Percentiles rank a stretch among this genome's conserved stretches.
Evolutionary conservation across 1,140 invertebrate species (phyloP).

Genomic region (Lethocerus indicus): DNA sequence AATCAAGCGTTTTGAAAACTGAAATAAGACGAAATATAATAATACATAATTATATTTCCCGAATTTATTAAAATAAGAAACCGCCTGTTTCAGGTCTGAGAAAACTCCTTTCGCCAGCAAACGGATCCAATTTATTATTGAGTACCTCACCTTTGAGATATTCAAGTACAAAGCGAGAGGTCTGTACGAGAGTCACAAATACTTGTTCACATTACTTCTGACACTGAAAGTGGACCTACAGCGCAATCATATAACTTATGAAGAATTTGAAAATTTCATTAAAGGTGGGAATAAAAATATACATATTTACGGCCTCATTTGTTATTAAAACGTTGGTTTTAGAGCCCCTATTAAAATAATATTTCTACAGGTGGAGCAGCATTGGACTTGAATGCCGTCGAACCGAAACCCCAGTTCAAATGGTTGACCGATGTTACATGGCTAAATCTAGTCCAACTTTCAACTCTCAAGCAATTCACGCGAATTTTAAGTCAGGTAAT

Average conservation of each 20-base stretch:
- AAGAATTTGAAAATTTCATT: conserved; percentile 71
- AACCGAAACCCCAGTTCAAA: conserved; percentile 52
- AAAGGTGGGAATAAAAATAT: conserved; percentile 39
- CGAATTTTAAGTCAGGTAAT: conserved; percentile 50
- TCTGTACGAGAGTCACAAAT: conserved; percentile 70
- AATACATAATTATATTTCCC: no score
- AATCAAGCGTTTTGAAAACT: no score
- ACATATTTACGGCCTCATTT: neutral
- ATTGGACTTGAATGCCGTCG: conserved; percentile 59
- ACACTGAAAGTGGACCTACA: conserved; percentile 71
- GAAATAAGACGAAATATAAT: no score
- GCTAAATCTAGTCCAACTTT: conserved; percentile 68
- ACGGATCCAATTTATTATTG: conserved; percentile 60
- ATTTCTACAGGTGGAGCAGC: conserved; percentile 48
- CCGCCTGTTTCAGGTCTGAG: conserved; percentile 32
- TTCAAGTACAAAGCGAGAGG: conserved; percentile 54
- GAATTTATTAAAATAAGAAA: neutral
- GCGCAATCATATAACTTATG: conserved; percentile 42
- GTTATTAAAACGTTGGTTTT: neutral
- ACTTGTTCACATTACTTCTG: conserved; percentile 64
- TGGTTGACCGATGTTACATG: conserved; percentile 81
- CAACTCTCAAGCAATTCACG: conserved; percentile 48
- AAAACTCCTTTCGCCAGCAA: conserved; percentile 55
- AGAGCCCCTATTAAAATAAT: no score
- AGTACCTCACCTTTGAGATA: conserved; percentile 52